These are phyloP conservation scores for Eueides isabella DNA, from an alignment of 1,140 invertebrate genomes.

Conservation along the genomic window DNA sequence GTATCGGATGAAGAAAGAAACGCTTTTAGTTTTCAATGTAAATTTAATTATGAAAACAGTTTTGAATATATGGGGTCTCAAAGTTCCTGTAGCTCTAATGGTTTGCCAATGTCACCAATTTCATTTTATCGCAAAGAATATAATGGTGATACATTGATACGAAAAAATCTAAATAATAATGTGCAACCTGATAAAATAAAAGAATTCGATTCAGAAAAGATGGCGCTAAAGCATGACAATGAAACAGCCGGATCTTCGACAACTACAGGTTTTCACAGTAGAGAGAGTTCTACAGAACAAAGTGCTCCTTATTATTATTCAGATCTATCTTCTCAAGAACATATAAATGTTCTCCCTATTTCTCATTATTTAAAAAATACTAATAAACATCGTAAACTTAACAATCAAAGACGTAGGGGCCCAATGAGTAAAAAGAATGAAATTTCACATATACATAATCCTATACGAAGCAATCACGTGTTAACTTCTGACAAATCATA, in stretches of 20 bases:
- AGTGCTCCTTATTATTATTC: constrained; percentile 94
- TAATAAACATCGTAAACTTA: constrained; percentile 82
- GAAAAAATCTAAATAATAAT: constrained; percentile 73
- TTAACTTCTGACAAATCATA: constrained; percentile 74
- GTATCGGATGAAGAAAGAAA: constrained; percentile 36
- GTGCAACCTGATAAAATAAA: constrained; percentile 73
- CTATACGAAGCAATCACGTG: constrained; percentile 83
- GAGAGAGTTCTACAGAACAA: constrained; percentile 82
- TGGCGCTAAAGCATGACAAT: constrained; percentile 52
- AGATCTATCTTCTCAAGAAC: constrained; percentile 85
- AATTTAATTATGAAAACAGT: constrained; percentile 49
- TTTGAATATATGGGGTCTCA: constrained; percentile 60
- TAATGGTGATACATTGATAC: constrained; percentile 65
- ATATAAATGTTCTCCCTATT: constrained; percentile 74
- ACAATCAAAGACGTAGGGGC: constrained; percentile 85
- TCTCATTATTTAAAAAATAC: constrained; percentile 79
- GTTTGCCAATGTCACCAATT: constrained; percentile 66
- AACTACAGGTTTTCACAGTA: constrained; percentile 75
- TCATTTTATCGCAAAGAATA: constrained; percentile 79
- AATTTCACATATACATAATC: constrained; percentile 91
- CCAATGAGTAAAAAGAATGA: constrained; percentile 86
- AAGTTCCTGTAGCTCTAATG: constrained; percentile 64
- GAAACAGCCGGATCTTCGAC: constrained; percentile 63
- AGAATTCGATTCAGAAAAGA: constrained; percentile 74
- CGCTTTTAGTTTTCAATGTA: constrained; percentile 41